Evolutionary conservation across 1,140 invertebrate species (phyloP), one percentile per base, ranked within the genome.

Genomic region (Brachionus calyciflorus): DNA sequence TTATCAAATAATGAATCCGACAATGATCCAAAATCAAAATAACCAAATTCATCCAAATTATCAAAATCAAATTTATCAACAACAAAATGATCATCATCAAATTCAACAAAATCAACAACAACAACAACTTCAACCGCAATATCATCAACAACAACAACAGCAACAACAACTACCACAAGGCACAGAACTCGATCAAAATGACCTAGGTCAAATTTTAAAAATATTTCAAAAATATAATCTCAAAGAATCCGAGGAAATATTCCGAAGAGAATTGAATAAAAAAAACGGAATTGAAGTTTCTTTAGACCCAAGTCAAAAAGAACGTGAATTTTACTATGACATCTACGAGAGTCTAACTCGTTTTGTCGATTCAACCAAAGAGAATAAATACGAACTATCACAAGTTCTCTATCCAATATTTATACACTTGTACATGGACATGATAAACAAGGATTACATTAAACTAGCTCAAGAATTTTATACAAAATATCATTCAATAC

Each of bases 321-420:
- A 73, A 73, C 30, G 37, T 10, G 69, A 73, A 14, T 73, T 73
- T n/a, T 49, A 51, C 17, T 73, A 51, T n/a, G 69, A 73, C 28
- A 73, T 73, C 1, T 73, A 73, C 46, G 69, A 73, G 2, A 51
- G 44, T 24, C 46, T 73, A 2, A 40, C 51, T 37, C 30, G 37
- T 5, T 73, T 73, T 55, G 51, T 73, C 4, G 69, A 73, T 21
- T 73, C 69, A 17, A 51, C 69, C 28, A 73, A 55, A 51, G 69
- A 73, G 17, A 73, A 73, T 21, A 73, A 73, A 55, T 37, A 46
- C 17, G 76, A 77, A 37, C 24, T 77, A 7, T 63, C 76, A 6
- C 76, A 77, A 77, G 44, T 77, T 10, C 37, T 65, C 2, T 77
- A 37, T 49, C 76, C 76, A 48, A 46, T 77, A n/a, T 77, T 77